These are phyloP conservation scores for Hypsibius dujardini DNA, from an alignment of 1,140 invertebrate genomes.

Conservation along the genomic window DNA sequence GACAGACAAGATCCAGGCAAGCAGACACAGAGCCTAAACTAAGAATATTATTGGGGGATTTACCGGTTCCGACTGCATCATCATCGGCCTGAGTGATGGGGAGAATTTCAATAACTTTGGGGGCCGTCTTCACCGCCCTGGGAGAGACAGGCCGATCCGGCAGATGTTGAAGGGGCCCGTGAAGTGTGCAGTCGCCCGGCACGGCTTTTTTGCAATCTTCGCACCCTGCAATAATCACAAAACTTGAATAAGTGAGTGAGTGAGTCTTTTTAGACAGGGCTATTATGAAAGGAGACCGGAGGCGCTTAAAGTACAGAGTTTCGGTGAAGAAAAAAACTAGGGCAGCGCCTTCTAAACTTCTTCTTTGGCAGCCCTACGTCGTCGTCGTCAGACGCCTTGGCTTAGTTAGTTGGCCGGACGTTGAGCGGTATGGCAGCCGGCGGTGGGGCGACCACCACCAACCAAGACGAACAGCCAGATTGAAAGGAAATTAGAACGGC, in stretches of 20 bases:
- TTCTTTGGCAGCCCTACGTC: too few species aligned
- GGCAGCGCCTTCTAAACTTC: too few species aligned
- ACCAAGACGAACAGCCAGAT: too few species aligned
- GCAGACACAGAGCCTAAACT: not conserved
- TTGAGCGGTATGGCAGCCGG: too few species aligned
- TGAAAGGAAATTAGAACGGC: too few species aligned
- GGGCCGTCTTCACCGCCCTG: not conserved
- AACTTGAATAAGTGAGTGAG: not conserved
- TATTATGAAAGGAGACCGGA: too few species aligned
- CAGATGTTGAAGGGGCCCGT: not conserved
- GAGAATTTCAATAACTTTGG: not conserved
- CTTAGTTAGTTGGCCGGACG: too few species aligned
- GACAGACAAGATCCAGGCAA: not conserved
- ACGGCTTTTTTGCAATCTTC: not conserved
- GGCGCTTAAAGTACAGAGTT: too few species aligned
- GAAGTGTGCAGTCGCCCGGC: not conserved
- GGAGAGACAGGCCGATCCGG: not conserved
- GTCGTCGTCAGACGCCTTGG: too few species aligned
- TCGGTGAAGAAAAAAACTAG: too few species aligned
- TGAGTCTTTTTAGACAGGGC: too few species aligned
- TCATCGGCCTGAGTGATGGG: not conserved
- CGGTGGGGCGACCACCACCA: too few species aligned
- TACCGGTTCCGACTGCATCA: not conserved
- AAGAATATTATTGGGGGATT: not conserved
- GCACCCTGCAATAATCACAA: slow-evolving; percentile 16